Percentiles rank a stretch among this genome's conserved stretches.
phyloP scores from a whole-genome alignment of 2,888 invertebrate genomes.

The Cyclophora punctaria region DNA sequence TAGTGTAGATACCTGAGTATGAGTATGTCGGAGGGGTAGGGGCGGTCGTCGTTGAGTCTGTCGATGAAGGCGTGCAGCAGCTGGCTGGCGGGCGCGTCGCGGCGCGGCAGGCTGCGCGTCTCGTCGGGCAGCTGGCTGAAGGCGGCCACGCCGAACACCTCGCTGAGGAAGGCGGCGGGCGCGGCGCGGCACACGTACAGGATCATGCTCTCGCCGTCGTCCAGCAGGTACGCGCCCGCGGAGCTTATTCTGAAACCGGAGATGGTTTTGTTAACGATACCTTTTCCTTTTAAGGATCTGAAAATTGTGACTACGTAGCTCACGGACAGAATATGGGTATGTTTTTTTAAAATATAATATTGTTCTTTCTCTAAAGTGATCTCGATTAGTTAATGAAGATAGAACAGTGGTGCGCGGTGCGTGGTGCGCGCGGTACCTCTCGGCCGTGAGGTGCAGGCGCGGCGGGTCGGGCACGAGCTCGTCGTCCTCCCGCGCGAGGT shows the following conservation, averaged over 20 bases:
- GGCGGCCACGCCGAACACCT: constrained; percentile 84
- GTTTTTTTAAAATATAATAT: too few relatives aligned
- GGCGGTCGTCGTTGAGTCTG: constrained; percentile 89
- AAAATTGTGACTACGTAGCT: too few relatives aligned
- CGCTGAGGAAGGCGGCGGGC: constrained; percentile 82
- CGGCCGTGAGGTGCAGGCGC: constrained; percentile 88
- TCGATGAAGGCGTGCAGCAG: constrained; percentile 86
- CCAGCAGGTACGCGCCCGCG: constrained; percentile 92
- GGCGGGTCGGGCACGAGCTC: constrained; percentile 78
- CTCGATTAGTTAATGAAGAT: too few relatives aligned
- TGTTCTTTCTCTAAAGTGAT: too few relatives aligned
- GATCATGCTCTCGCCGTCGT: constrained; percentile 87
- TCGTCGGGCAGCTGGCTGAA: constrained; percentile 85
- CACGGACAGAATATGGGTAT: too few relatives aligned
- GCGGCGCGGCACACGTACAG: constrained; percentile 89
- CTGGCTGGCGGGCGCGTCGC: constrained; percentile 84
- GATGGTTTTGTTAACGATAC: not conserved
- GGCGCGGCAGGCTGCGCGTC: constrained; percentile 83
- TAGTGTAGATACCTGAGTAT: constrained; percentile 80
- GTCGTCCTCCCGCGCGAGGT: constrained; percentile 30
- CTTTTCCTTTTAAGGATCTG: too few relatives aligned
- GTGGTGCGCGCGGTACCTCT: constrained; percentile 59
- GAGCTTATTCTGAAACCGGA: constrained; percentile 76
- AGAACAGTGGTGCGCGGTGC: too few relatives aligned
- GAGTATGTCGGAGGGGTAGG: constrained; percentile 84